These are phyloP conservation scores for Colostygia pectinataria DNA, from an alignment of 2,888 invertebrate species.

Conservation along the genomic window DNA sequence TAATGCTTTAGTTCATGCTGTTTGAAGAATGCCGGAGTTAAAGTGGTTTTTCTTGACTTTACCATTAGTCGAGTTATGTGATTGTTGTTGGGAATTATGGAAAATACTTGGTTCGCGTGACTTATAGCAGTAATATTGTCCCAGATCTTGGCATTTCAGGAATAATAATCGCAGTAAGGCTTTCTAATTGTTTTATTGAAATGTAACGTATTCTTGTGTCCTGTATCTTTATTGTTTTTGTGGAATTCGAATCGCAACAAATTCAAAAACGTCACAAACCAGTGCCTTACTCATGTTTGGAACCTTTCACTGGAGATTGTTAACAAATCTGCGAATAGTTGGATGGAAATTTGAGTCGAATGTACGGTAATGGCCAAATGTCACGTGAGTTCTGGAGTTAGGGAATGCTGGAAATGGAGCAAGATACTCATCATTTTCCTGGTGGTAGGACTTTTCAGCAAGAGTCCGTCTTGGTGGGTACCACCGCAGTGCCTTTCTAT, in stretches of 20 bases:
- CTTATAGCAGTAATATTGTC: too few relatives aligned
- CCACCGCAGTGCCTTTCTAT: too few relatives aligned
- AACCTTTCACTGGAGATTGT: slow-evolving; percentile 45
- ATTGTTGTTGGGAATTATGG: slow-evolving; percentile 12
- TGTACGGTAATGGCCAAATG: slow-evolving; percentile 41
- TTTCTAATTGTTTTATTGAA: too few relatives aligned
- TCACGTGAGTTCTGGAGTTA: slow-evolving; percentile 15
- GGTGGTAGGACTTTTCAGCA: too few relatives aligned
- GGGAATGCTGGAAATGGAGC: slow-evolving; percentile 4
- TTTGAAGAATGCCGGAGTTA: slow-evolving; percentile 21
- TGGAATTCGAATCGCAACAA: too few relatives aligned
- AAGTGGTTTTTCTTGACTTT: slow-evolving; percentile 25
- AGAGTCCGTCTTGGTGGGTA: too few relatives aligned
- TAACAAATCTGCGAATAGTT: slow-evolving; percentile 47
- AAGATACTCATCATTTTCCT: neutral
- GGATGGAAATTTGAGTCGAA: slow-evolving; percentile 47
- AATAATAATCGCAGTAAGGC: too few relatives aligned
- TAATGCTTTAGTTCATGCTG: slow-evolving; percentile 47
- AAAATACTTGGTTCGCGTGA: slow-evolving; percentile 18
- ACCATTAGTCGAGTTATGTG: slow-evolving; percentile 21
- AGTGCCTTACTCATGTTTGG: neutral
- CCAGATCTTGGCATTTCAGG: too few relatives aligned
- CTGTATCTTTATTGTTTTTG: too few relatives aligned
- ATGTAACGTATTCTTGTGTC: too few relatives aligned
- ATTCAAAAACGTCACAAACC: too few relatives aligned